Percentiles rank a stretch among this genome's conserved stretches.
Evolutionary conservation across 2,113 vertebrate genomes (phyloP).

Genomic region (Bagarius yarrelli): DNA sequence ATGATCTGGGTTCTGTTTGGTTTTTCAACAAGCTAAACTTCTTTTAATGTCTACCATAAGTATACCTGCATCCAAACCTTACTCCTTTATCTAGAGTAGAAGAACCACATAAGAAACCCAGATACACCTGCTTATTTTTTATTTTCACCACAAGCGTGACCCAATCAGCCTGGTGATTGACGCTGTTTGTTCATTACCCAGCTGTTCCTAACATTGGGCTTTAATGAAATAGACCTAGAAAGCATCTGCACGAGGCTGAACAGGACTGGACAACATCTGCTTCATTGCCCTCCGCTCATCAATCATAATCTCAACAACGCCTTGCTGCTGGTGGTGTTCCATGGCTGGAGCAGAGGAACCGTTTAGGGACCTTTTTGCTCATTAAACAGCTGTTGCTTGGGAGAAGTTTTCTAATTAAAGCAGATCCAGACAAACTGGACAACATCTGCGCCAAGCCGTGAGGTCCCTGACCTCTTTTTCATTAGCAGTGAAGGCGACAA

Average conservation of each 20-base stretch:
- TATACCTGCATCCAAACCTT: background rate
- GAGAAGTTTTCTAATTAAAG: constrained; percentile 32
- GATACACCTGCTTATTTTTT: background rate
- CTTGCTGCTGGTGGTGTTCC: background rate
- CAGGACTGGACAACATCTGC: constrained; percentile 16
- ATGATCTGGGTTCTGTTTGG: background rate
- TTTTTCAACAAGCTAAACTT: background rate
- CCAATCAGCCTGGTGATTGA: background rate
- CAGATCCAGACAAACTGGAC: background rate
- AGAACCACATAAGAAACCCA: background rate
- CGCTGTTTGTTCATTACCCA: constrained; percentile 32
- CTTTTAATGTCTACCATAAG: background rate
- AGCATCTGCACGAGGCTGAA: constrained; percentile 34
- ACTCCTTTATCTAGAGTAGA: background rate
- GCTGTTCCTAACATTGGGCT: constrained; percentile 28
- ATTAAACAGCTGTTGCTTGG: constrained; percentile 28
- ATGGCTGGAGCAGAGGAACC: background rate
- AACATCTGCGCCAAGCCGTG: constrained; percentile 26
- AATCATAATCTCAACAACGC: constrained; percentile 15
- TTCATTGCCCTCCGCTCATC: background rate
- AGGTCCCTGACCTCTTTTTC: constrained; percentile 19
- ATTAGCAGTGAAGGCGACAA: background rate
- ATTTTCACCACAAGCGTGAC: background rate
- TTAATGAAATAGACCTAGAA: constrained; percentile 37
- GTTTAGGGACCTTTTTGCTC: constrained; percentile 20